Base-by-base conservation (phyloP, 2,113 vertebrate species). In the Oenanthe melanoleuca region DNA sequence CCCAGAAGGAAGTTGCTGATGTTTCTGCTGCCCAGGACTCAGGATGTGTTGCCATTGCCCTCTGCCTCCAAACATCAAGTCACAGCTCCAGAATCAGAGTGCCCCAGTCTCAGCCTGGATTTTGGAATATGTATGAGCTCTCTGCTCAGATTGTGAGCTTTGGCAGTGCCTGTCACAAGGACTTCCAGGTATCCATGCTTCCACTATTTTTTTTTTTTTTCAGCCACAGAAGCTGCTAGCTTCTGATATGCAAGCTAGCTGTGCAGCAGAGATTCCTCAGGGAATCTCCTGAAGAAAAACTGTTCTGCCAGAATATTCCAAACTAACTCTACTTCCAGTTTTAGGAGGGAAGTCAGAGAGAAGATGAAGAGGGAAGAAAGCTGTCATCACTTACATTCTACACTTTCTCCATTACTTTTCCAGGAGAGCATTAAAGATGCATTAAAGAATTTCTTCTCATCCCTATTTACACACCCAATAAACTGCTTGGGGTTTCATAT, bases 31-130 rank as follows among this genome's bases (percentile, higher is more conserved):
- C 42, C 38, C 38, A 29, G 34, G 34, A 23, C 20, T 15, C 0
- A 0, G 20, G 42, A 42, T 3, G 2, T 0, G 2, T 5, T 45
- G 18, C 20, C n/a, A 29, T 25, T 73, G 34, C 28, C 6, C 4
- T 22, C 25, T 75, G 33, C 28, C n/a, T 84, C 38, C n/a, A 34
- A 89, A 86, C 0, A 2, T 49, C 37, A 70, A 11, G 34, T 21
- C 34, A 88, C 55, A 17, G 47, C 73, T 79, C 24, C 26, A 56
- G 56, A 87, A 95, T 42, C 13, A 21, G 8, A 63, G 26, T 49
- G n/a, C 8, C 26, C 11, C 44, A 37, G 5, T 12, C n/a, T 40
- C 19, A 93, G 53, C 37, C 22, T 57, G 9, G 17, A 85, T 47
- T 95, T 73, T 81, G n/a, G 82, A 74, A 85, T 0, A 2, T 6